Conservation (phyloP, 2,888 invertebrate genomes). For the Dolichopus griseipennis region DNA sequence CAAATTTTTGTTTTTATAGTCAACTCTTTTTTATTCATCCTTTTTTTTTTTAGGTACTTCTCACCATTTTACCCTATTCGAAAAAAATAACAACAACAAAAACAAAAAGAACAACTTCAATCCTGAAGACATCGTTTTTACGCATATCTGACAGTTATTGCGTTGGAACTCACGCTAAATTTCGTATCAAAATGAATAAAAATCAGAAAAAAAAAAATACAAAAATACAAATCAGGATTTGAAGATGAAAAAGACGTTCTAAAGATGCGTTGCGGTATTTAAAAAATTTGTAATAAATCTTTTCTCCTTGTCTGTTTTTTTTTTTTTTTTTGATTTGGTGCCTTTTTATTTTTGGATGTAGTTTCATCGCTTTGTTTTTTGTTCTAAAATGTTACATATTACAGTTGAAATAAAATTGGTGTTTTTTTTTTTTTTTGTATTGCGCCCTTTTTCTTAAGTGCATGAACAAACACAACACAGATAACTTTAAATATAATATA, state of each 20-base stretch:
- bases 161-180: slow-evolving; percentile 4
- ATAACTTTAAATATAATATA: no score
- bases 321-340: background rate
- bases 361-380: no score
- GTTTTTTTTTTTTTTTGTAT: background rate
- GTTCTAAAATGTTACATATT: background rate
- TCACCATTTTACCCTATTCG: no score
- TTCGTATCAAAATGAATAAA: background rate
- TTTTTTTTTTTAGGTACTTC: background rate
- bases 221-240: background rate
- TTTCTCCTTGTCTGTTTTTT: slow-evolving; percentile 14
- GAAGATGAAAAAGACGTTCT: background rate
- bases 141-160: slow-evolving; percentile 3
- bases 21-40: background rate
- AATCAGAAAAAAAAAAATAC: background rate
- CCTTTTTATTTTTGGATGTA: no score
- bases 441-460: background rate
- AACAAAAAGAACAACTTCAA: no score
- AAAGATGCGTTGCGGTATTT: slow-evolving; percentile 18
- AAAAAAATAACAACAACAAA: no score
- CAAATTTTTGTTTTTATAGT: background rate
- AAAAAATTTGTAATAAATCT: slow-evolving; percentile 26
- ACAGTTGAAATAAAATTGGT: background rate
- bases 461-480: no score
- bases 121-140: background rate